Percentiles rank a stretch among this genome's conserved stretches.
These are phyloP conservation scores for Euzetes globulus DNA, from an alignment of 2,888 invertebrate genomes.

Conservation along the genomic window DNA sequence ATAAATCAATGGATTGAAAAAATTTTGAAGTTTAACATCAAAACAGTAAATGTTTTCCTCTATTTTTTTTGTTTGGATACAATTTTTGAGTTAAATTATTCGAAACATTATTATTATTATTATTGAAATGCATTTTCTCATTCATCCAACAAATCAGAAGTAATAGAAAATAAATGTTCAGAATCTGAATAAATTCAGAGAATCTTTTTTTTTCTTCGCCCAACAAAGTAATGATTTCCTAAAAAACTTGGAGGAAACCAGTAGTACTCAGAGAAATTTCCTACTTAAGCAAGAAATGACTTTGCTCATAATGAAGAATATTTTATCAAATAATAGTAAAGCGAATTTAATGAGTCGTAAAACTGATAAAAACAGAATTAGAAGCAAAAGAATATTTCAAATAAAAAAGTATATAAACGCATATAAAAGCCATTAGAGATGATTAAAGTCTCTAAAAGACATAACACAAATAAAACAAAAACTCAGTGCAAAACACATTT, in stretches of 20 bases:
- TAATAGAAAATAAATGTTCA: neutral
- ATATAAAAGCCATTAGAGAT: no score
- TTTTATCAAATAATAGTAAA: neutral
- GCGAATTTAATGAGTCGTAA: neutral
- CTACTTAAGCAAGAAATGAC: neutral
- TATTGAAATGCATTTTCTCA: neutral
- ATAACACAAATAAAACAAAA: no score
- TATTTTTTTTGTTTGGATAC: neutral
- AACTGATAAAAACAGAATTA: conserved; percentile 11
- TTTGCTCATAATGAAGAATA: neutral
- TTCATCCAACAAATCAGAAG: neutral
- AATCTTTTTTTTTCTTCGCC: no score
- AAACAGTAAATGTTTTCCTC: neutral
- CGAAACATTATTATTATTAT: neutral
- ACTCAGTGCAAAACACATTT: no score
- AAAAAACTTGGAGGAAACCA: neutral
- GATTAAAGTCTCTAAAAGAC: no score
- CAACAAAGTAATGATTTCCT: no score
- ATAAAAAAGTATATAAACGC: no score
- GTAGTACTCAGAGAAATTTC: neutral
- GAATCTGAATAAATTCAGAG: neutral
- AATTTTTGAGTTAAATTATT: neutral
- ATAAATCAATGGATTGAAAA: neutral
- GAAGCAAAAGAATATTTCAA: neutral
- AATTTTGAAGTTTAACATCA: neutral